Base-by-base conservation (phyloP, 2,888 invertebrate species). In the Acheta domesticus region DNA sequence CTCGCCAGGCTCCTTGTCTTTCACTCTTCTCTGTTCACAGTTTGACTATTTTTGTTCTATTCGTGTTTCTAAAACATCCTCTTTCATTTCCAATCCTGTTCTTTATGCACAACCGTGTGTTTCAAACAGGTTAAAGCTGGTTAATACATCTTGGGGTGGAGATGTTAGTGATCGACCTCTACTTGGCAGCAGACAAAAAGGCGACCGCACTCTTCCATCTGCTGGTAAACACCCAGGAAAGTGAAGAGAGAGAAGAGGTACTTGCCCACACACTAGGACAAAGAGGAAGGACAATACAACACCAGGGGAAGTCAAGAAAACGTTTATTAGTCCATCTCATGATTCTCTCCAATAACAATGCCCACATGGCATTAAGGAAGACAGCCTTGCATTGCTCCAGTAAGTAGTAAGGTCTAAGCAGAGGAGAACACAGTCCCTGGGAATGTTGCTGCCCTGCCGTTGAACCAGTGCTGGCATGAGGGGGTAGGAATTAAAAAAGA, bases 171-270 rank as follows among this genome's bases (percentile, higher is more conserved):
- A 62, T 62, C 62, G n/a, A 62, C 16, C 62, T 8, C 14, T 19
- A 62, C 62, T 19, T 14, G n/a, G 62, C 62, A n/a, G 62, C n/a
- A 62, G 62, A 62, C 36, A 36, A 16, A 62, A 62, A 62, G 62
- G 4, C 14, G 62, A 62, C 16, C n/a, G 8, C 62, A 12, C 62
- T 36, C 62, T 62, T 62, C 62, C 62, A 62, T 14, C n/a, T 19
- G 62, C 62, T 62, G 62, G 16, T 62, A n/a, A 62, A 62, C 62
- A 62, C 62, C n/a, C 62, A n/a, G 62, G 62, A 62, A 62, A n/a
- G 62, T 19, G n/a, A 36, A 36, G n/a, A 62, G 62, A 62, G 16
- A 62, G n/a, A 16, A 19, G 16, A 62, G 62, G n/a, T 62, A 19
- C 62, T 62, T 36, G 36, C 36, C 5, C 36, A 36, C 36, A 62